Evolutionary conservation across 64 coral and sea anemone species (phyloP), one percentile per base, ranked within the genome.

Genomic region (Hydrozoanthus tunicans): DNA sequence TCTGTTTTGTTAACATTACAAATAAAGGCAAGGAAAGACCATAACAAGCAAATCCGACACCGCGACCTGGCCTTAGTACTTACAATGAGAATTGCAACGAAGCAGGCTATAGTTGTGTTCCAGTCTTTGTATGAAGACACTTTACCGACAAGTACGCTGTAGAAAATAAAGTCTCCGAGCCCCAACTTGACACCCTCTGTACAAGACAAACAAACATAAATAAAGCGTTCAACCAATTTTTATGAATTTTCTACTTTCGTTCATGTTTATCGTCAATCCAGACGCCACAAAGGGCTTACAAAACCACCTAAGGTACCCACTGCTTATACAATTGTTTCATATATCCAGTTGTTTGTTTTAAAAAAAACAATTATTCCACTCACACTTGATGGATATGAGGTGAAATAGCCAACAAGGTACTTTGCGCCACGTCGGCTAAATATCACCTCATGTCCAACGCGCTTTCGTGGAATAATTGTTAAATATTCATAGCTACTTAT

Each of bases 61-160:
- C 8, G 15, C 23, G 23, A 4, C 15, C 26, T 4, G 26, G 9
- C 32, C 32, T 43, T 53, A 12, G 72, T 73, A 98, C 96, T 98
- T 85, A 98, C 96, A 85, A 98, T 98, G 27, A 98, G 96, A 81
- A 98, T 98, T 70, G 96, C 96, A 17, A 98, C 96, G 75, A 95
- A 98, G 79, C 96, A 98, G 43, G 96, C 96, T 83, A 98, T 95
- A 10, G 96, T 98, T n/a, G 96, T 98, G 71, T 95, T 98, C 96
- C 96, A 98, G 78, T 98, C 96, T 67, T 93, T 95, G 79, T 98
- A 98, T 1, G 96, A 98, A 2, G 96, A 98, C 15, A 92, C 96
- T 89, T 98, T 98, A 10, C 96, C 96, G 65, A 98, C 96, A 66
- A 98, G 72, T 9, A 98, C 96, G 70, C 96, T 98, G 64, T 98